These are phyloP conservation scores for Phylloscopus collybita DNA, from an alignment of 2,797 vertebrate species.

Conservation along the genomic window DNA sequence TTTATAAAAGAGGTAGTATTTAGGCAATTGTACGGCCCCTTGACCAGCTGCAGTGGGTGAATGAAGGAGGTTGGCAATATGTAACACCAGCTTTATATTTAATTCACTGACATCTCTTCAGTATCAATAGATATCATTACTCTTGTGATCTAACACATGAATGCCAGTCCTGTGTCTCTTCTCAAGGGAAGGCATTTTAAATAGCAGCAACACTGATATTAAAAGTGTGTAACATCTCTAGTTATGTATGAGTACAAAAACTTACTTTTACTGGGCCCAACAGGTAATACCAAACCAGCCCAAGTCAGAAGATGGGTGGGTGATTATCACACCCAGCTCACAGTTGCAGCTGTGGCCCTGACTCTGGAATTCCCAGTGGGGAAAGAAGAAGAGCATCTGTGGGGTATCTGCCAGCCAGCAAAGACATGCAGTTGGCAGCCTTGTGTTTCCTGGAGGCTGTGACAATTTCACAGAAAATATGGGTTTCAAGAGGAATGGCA, in stretches of 20 bases:
- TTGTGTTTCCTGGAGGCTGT: neutral
- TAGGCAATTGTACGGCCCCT: neutral
- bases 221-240: neutral
- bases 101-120: neutral
- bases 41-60: neutral
- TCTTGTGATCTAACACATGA: neutral
- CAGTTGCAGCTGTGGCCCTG: neutral
- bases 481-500: neutral
- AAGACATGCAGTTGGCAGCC: neutral
- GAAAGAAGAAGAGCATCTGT: neutral
- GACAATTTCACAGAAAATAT: neutral
- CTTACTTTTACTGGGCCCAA: neutral
- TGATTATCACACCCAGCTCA: neutral
- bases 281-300: neutral
- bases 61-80: neutral
- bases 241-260: neutral
- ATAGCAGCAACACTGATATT: neutral
- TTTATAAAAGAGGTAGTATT: neutral
- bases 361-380: neutral
- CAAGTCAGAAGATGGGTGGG: fast-evolving
- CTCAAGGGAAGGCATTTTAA: neutral
- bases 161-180: neutral
- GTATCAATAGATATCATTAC: neutral
- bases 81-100: neutral
- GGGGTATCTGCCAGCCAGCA: neutral